phyloP scores from a whole-genome alignment of 2,888 invertebrate genomes.

The Ariolimax columbianus region DNA sequence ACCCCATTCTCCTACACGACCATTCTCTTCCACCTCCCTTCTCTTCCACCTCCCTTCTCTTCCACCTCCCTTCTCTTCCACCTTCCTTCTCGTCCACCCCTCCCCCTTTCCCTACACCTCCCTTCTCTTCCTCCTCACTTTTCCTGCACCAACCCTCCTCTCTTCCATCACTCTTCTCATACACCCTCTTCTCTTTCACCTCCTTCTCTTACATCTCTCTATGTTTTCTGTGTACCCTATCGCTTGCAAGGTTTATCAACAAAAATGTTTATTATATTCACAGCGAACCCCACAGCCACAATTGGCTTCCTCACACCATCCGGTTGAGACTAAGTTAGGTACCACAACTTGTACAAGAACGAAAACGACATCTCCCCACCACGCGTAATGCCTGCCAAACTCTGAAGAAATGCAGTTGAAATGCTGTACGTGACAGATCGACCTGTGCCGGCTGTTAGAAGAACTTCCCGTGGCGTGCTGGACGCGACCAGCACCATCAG shows the following conservation, averaged over 20 bases:
- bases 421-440: background rate
- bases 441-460: constrained; percentile 20
- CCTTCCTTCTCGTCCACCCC: background rate
- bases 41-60: no score
- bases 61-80: no score
- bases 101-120: background rate
- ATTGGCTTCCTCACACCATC: no score
- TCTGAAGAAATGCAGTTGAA: background rate
- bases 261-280: no score
- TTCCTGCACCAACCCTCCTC: background rate
- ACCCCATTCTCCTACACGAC: no score
- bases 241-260: no score
- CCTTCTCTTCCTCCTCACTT: background rate
- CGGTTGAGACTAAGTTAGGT: background rate
- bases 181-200: background rate
- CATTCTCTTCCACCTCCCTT: no score
- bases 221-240: no score
- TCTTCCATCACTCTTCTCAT: background rate
- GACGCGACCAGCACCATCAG: background rate
- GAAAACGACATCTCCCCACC: background rate
- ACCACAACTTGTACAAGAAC: background rate
- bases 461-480: background rate
- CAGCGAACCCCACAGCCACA: no score
- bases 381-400: background rate
- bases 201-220: background rate